Evolutionary conservation across 1,140 invertebrate genomes (phyloP).

Genomic region (Bombus consobrinus): DNA sequence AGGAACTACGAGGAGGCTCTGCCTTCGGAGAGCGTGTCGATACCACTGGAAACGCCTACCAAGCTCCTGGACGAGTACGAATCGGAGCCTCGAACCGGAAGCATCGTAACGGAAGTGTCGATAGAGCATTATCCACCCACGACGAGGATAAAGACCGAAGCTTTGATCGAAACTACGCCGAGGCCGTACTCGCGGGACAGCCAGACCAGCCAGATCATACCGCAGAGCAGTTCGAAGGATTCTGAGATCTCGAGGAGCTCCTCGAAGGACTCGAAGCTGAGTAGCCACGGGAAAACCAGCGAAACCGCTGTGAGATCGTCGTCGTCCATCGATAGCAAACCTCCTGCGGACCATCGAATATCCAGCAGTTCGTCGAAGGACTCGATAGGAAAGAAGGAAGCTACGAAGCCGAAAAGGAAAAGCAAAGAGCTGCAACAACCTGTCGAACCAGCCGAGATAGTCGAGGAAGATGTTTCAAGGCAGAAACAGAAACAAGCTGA

Average conservation of each 20-base stretch:
- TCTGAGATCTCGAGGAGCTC: conserved; percentile 60
- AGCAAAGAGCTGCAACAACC: conserved; percentile 67
- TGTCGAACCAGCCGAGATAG: conserved; percentile 30
- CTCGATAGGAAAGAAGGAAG: conserved; percentile 68
- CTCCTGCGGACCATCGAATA: conserved; percentile 38
- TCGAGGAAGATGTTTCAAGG: not conserved
- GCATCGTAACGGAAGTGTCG: conserved; percentile 76
- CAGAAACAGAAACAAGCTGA: conserved; percentile 13
- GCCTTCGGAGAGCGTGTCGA: conserved; percentile 78
- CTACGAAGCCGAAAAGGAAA: conserved; percentile 76
- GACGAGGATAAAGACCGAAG: conserved; percentile 73
- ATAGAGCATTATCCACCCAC: conserved; percentile 71
- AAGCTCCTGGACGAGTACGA: conserved; percentile 79
- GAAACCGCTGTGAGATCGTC: conserved; percentile 2
- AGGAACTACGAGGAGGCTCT: conserved; percentile 74
- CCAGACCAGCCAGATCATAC: conserved; percentile 39
- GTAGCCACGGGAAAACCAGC: conserved; percentile 15
- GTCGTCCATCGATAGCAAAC: conserved; percentile 38
- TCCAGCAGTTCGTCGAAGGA: conserved; percentile 72
- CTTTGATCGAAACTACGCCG: conserved; percentile 70
- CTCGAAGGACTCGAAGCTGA: conserved; percentile 55
- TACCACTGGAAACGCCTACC: conserved; percentile 79
- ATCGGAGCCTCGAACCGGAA: conserved; percentile 59
- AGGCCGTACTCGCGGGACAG: conserved; percentile 53
- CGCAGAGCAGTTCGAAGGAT: conserved; percentile 67